phyloP scores from a whole-genome alignment of 2,888 invertebrate genomes.

The Synanthedon formicaeformis region DNA sequence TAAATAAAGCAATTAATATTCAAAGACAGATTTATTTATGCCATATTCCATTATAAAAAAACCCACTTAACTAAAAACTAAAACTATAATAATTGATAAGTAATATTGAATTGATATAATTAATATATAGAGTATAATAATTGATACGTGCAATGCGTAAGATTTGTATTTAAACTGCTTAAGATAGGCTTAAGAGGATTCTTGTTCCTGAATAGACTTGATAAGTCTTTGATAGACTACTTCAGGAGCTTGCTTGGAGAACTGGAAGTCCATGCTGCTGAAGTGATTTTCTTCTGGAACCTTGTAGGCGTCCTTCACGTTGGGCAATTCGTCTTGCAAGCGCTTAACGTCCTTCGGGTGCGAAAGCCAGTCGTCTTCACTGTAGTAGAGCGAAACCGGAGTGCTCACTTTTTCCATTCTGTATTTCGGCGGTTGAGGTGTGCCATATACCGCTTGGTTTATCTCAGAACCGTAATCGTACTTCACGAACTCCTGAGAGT shows the following conservation, averaged over 20 bases:
- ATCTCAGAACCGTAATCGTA: constrained; percentile 46
- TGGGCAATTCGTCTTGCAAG: constrained; percentile 66
- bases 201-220: constrained; percentile 30
- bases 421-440: constrained; percentile 40
- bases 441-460: constrained; percentile 48
- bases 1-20: not conserved
- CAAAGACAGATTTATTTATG: constrained; percentile 37
- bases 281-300: constrained; percentile 64
- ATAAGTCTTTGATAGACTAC: constrained; percentile 47
- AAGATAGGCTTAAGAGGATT: too few relatives aligned
- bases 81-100: constrained; percentile 3
- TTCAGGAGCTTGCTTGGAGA: constrained; percentile 42
- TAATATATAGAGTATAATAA: constrained; percentile 5
- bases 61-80: constrained; percentile 10
- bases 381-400: constrained; percentile 52
- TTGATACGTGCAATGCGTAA: not conserved
- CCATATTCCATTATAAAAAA: constrained; percentile 3
- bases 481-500: constrained; percentile 40
- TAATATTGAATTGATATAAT: constrained; percentile 7
- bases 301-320: constrained; percentile 62
- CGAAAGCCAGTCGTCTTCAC: constrained; percentile 76
- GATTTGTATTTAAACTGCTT: too few relatives aligned
- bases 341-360: constrained; percentile 69
- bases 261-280: constrained; percentile 53
- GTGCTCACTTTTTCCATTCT: constrained; percentile 41